These are phyloP conservation scores for Solen grandis DNA, from an alignment of 1,140 invertebrate species.

Conservation along the genomic window DNA sequence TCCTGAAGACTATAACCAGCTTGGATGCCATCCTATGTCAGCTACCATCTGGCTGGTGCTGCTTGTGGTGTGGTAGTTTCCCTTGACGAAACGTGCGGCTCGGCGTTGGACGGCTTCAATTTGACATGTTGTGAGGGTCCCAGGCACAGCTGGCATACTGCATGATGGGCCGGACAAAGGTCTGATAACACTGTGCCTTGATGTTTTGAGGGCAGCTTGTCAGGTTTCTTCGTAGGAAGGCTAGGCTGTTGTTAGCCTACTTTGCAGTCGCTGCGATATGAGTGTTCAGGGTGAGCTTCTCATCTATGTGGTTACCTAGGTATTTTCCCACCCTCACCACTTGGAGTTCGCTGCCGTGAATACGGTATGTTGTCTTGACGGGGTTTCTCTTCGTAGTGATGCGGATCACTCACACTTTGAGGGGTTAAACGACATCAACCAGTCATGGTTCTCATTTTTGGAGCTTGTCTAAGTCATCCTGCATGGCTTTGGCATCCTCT, in stretches of 20 bases:
- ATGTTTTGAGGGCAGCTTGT: constrained; percentile 25
- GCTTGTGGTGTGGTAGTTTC: constrained; percentile 8
- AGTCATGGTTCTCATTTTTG: constrained; percentile 48
- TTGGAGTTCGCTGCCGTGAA: not conserved
- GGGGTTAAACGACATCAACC: constrained; percentile 42
- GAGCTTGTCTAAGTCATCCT: too few species aligned
- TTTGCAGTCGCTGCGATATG: constrained; percentile 3
- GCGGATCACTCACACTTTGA: constrained; percentile 37
- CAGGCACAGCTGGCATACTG: constrained; percentile 55
- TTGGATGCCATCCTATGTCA: not conserved
- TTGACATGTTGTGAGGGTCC: constrained; percentile 46
- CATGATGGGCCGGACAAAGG: constrained; percentile 24
- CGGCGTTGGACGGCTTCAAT: constrained; percentile 60
- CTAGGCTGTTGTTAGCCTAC: constrained; percentile 25
- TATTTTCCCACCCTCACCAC: constrained; percentile 12
- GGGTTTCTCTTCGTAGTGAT: constrained; percentile 38
- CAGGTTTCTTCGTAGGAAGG: constrained; percentile 43
- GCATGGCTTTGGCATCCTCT: too few species aligned
- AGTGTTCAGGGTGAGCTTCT: too few species aligned
- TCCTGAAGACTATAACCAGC: constrained; percentile 1
- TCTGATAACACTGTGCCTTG: too few species aligned
- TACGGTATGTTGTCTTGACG: not conserved
- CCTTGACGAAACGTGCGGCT: too few species aligned
- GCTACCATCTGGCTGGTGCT: constrained; percentile 5
- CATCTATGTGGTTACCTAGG: constrained; percentile 3